Base-by-base conservation (phyloP, 2,113 vertebrate genomes). In the Lota lota region DNA sequence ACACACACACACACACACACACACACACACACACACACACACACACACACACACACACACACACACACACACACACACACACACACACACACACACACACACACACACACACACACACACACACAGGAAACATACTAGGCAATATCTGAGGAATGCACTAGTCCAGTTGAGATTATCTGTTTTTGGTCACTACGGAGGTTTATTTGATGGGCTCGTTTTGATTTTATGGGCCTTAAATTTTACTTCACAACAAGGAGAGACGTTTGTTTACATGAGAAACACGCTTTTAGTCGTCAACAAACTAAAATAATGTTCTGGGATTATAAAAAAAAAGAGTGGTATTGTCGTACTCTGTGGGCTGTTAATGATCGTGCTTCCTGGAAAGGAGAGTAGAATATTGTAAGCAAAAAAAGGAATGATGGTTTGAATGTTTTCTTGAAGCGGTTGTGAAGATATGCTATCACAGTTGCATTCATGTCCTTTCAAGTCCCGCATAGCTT, bases 131-230 rank as follows among this genome's bases (percentile, higher is more conserved):
- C 51, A 54, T 68, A 79, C 84, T 79, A 79, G 61, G 75, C 68
- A 88, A 87, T 69, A 66, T 68, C 16, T 73, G 61, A 76, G 74
- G 73, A 85, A 82, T 80, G 70, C 54, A 66, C 0, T n/a, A 73
- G 68, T 80, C 66, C 73, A 83, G 10, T 15, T 22, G 74, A 82
- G 65, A 78, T 82, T 67, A 67, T 61, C 78, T 64, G 33, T 65
- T 68, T 73, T 61, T 64, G 73, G 74, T 62, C 64, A 65, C 19
- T 62, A 51, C 79, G 78, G 72, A 77, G 79, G 80, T 72, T 74
- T 17, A 3, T 68, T 40, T 10, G 10, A 68, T 6, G 61, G 28
- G 28, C 28, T 33, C 4, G 28, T 33, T 33, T 33, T 4, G 28
- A 33, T 33, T 33, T 33, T 33, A 33, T 33, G 61, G 47, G 51